Evolutionary conservation across 2,113 vertebrate species (phyloP).

Genomic region (Grus americana): DNA sequence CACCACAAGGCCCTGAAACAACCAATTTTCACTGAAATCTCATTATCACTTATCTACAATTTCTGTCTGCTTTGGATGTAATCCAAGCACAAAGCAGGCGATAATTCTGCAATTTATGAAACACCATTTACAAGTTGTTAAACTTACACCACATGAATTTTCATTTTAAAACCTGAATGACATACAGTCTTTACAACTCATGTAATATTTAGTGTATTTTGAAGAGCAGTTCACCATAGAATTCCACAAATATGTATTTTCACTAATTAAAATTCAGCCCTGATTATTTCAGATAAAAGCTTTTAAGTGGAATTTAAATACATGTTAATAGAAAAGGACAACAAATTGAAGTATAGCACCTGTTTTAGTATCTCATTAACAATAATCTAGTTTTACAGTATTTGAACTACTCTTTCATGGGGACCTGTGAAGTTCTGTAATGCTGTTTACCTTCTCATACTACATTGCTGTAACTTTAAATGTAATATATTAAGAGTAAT

Average conservation of each 20-base stretch:
- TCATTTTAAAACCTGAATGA: not conserved
- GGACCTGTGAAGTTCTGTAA: not conserved
- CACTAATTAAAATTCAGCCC: not conserved
- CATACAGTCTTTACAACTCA: not conserved
- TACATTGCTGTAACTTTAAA: not conserved
- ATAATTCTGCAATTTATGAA: not conserved
- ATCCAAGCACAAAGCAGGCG: not conserved
- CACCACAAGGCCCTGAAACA: not conserved
- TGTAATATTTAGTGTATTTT: not conserved
- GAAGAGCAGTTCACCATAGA: not conserved
- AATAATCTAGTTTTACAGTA: not conserved
- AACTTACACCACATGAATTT: not conserved
- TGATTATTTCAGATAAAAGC: not conserved
- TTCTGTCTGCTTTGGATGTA: not conserved
- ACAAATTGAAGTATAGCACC: not conserved
- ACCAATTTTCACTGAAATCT: not conserved
- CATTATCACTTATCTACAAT: not conserved
- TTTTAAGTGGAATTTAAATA: not conserved
- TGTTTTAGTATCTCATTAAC: not conserved
- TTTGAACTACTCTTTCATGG: not conserved
- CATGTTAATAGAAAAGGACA: not conserved
- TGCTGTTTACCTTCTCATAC: not conserved
- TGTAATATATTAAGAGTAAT: not conserved
- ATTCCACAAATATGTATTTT: not conserved
- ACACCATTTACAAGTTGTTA: not conserved